Evolutionary conservation across 2,797 vertebrate genomes (phyloP), one percentile per base, ranked within the genome.

Genomic region (Cyclura pinguis): DNA sequence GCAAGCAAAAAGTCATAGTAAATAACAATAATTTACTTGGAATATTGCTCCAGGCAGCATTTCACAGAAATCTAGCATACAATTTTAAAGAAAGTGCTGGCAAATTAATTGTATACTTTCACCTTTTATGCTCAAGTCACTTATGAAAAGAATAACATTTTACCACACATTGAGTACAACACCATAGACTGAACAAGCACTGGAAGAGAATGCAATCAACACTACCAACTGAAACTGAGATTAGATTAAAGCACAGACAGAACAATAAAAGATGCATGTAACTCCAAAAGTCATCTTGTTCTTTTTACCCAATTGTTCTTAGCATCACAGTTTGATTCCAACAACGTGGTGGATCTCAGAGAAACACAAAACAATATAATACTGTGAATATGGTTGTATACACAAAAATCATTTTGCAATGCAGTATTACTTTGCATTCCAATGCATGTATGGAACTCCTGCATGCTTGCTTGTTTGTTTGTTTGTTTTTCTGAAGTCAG

Each of bases 1-100:
- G 90, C 93, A 96, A 96, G 96, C 86, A 95, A 97, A 97, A 92
- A 96, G 89, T 96, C 95, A 95, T 20, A 74, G 94, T 97, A 97
- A 98, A 97, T 97, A 97, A 97, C 94, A 97, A 97, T 97, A 96
- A 97, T 97, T 98, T 97, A 89, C 96, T 92, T 93, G 93, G 91
- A 96, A 95, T 96, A 97, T 92, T 96, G 95, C 94, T 97, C 95
- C 95, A 93, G 96, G 95, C 29, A 52, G 96, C 64, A 72, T 89
- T 52, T 97, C 95, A 92, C 90, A 97, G 96, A 98, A 97, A 97
- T 93, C 93, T 96, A 97, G 96, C 96, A 96, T 96, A 95, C 96
- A 95, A 97, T 97, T 97, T 97, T 93, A 67, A 62, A 94, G 95
- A 96, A 97, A 96, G 93, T 94, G 92, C 95, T 96, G 95, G 96